A percentile compares a stretch with the other conserved stretches of the same genome.
Evolutionary conservation across 2,888 invertebrate genomes (phyloP).

Genomic region (Beris chalybata): DNA sequence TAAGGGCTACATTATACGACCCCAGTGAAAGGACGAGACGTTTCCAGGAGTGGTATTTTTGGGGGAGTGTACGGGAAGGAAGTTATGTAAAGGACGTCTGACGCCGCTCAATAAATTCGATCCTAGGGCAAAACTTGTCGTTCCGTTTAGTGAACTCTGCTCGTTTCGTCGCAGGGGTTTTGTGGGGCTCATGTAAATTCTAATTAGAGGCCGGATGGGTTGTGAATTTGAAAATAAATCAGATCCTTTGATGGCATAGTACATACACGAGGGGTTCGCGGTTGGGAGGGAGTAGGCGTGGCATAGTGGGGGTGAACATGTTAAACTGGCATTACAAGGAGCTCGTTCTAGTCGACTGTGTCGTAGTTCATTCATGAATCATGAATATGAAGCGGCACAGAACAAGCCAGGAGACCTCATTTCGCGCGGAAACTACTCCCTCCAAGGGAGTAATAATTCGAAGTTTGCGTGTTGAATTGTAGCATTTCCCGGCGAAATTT

Average conservation of each 20-base stretch:
- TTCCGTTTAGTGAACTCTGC: conserved; percentile 11
- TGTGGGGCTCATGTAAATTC: conserved; percentile 9
- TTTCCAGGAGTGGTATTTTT: too few species aligned
- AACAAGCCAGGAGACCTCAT: background rate
- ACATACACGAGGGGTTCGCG: too few species aligned
- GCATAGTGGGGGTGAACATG: conserved; percentile 7
- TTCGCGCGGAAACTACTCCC: conserved; percentile 12
- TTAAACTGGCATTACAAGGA: conserved; percentile 20
- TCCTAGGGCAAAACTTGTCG: background rate
- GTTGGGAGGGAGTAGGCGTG: too few species aligned
- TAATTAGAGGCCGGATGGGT: conserved; percentile 18
- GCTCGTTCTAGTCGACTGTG: conserved; percentile 23
- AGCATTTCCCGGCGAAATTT: conserved; percentile 2
- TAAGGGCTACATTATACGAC: too few species aligned
- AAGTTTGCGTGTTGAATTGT: background rate
- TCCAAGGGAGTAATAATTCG: conserved; percentile 5
- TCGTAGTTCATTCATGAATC: conserved; percentile 17
- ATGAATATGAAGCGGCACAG: conserved; percentile 11
- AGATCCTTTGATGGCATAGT: conserved; percentile 3
- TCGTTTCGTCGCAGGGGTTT: background rate
- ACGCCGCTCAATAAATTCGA: conserved; percentile 2
- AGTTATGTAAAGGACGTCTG: background rate
- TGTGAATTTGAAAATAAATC: conserved; percentile 15
- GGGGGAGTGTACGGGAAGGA: too few species aligned
- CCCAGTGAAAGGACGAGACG: too few species aligned